phyloP scores from a whole-genome alignment of 2,113 vertebrate species.

The Erpornis zantholeuca region DNA sequence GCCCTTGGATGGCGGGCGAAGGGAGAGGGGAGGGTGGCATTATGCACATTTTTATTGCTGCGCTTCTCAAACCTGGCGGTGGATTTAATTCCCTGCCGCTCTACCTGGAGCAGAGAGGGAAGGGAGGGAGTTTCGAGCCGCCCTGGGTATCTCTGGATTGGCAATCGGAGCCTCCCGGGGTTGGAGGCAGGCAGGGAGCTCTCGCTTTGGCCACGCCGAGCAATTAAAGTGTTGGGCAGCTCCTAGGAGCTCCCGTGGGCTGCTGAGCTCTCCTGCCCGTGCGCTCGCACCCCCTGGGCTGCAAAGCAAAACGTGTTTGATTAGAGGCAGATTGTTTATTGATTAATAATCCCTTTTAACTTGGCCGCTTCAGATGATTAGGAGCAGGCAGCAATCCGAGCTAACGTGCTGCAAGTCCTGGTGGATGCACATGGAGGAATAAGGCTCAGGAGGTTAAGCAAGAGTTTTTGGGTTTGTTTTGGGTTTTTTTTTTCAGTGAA shows the following conservation, averaged over 20 bases:
- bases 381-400: not conserved
- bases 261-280: not conserved
- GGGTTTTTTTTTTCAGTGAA: not conserved
- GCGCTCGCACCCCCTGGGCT: not conserved
- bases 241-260: not conserved
- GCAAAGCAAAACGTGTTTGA: not conserved
- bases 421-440: not conserved
- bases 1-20: not conserved
- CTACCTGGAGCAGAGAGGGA: not conserved
- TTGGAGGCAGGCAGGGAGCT: not conserved
- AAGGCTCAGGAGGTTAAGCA: not conserved
- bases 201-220: not conserved
- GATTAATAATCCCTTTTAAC: constrained; percentile 37
- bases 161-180: not conserved
- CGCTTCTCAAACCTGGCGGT: not conserved
- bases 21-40: not conserved
- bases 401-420: not conserved
- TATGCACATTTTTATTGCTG: constrained; percentile 32
- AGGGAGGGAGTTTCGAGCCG: not conserved
- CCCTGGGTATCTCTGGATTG: not conserved
- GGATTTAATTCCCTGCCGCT: not conserved
- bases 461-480: not conserved
- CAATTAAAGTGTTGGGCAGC: not conserved
- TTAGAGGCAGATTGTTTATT: constrained; percentile 38
- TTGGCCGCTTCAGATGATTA: not conserved